These are phyloP conservation scores for Acanthococcus lagerstroemiae DNA, from an alignment of 2,888 invertebrate genomes.

Conservation along the genomic window DNA sequence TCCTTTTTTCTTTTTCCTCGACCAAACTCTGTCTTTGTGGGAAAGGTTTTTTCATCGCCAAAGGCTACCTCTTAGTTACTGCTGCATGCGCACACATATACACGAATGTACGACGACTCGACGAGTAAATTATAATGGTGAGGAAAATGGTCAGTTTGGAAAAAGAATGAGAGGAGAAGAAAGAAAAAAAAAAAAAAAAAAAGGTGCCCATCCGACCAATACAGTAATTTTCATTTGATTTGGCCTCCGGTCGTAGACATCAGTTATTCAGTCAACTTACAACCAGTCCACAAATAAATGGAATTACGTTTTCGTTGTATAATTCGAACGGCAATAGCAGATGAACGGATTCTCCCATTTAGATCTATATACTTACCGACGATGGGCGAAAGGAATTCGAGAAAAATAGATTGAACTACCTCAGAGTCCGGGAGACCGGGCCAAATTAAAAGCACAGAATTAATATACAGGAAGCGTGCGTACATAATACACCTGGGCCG, in stretches of 20 bases:
- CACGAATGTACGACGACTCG: background rate
- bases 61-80: background rate
- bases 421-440: too few relatives aligned
- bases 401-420: too few relatives aligned
- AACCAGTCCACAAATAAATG: background rate
- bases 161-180: background rate
- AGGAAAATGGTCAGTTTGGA: slow-evolving; percentile 20
- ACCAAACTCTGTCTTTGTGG: slow-evolving; percentile 19
- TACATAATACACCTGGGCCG: too few relatives aligned
- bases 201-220: background rate
- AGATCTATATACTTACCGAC: too few relatives aligned
- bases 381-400: too few relatives aligned
- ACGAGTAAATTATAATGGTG: slow-evolving; percentile 20
- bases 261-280: slow-evolving; percentile 16
- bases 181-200: background rate
- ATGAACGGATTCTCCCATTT: too few relatives aligned
- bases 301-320: too few relatives aligned
- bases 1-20: slow-evolving; percentile 11
- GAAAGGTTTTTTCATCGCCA: slow-evolving; percentile 18
- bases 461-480: too few relatives aligned
- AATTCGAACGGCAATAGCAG: too few relatives aligned
- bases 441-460: too few relatives aligned
- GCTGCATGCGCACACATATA: too few relatives aligned
- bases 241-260: slow-evolving; percentile 20
- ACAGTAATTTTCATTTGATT: slow-evolving; percentile 21